Evolutionary conservation across 2,888 invertebrate species (phyloP).

Genomic region (Perizoma affinitatum): DNA sequence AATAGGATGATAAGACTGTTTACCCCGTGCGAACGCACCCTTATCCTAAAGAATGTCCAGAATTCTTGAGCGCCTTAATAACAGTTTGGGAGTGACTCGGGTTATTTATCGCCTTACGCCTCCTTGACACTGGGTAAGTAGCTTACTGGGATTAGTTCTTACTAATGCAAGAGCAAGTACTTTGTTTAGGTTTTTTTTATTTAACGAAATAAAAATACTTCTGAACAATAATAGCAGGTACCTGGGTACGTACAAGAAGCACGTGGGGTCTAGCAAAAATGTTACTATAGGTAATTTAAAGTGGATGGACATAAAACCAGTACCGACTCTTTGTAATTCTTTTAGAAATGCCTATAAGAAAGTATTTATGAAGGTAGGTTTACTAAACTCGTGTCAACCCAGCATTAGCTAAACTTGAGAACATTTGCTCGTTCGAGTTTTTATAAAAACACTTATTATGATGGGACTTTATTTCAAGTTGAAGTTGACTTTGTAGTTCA

Average conservation of each 20-base stretch:
- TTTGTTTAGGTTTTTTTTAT: too few relatives aligned
- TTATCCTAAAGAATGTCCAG: slow-evolving; percentile 43
- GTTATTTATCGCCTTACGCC: slow-evolving; percentile 35
- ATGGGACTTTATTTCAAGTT: slow-evolving; percentile 28
- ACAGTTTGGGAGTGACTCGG: slow-evolving; percentile 36
- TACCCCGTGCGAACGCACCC: slow-evolving; percentile 39
- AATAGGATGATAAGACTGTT: slow-evolving; percentile 27
- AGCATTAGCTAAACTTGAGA: slow-evolving; percentile 15
- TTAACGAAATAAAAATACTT: too few relatives aligned
- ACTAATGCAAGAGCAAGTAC: slow-evolving; percentile 3
- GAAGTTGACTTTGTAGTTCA: slow-evolving; percentile 24
- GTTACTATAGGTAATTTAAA: background rate
- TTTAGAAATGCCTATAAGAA: too few relatives aligned
- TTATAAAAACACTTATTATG: slow-evolving; percentile 30
- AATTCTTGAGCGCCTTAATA: slow-evolving; percentile 38
- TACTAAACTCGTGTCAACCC: slow-evolving; percentile 10
- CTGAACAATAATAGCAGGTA: too few relatives aligned
- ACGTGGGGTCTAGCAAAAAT: too few relatives aligned
- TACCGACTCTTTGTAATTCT: too few relatives aligned
- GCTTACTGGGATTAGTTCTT: slow-evolving; percentile 4
- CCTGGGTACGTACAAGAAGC: too few relatives aligned
- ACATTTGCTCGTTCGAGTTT: slow-evolving; percentile 31
- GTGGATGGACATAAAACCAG: background rate
- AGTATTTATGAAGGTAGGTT: too few relatives aligned
- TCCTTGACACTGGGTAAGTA: slow-evolving; percentile 15